A percentile compares a stretch with the other conserved stretches of the same genome.
phyloP scores from a whole-genome alignment of 2,888 invertebrate genomes.

The Machimus rusticus region DNA sequence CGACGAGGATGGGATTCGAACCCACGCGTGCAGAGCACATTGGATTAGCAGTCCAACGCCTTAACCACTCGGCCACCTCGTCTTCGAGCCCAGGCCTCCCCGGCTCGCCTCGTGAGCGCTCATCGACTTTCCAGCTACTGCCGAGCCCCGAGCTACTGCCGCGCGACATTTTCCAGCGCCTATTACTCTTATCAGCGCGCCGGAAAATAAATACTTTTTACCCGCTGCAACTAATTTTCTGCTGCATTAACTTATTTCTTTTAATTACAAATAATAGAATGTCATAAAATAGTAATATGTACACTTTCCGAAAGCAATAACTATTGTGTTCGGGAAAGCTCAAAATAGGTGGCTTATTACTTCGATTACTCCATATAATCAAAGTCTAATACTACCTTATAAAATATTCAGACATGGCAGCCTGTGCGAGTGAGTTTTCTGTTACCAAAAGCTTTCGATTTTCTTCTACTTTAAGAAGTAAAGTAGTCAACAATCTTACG shows the following conservation, averaged over 20 bases:
- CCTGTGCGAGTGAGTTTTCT: too few relatives aligned
- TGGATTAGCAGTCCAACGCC: slow-evolving; percentile 88
- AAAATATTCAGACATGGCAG: too few relatives aligned
- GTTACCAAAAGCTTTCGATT: too few relatives aligned
- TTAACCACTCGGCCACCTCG: slow-evolving; percentile 89
- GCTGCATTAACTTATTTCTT: background rate
- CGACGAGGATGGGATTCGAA: slow-evolving; percentile 87
- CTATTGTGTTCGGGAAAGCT: background rate
- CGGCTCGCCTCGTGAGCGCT: background rate
- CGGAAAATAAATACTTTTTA: too few relatives aligned
- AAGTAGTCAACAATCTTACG: too few relatives aligned
- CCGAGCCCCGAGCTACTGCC: background rate
- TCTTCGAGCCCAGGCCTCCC: slow-evolving; percentile 57
- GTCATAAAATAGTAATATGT: background rate
- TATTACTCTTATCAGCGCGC: background rate
- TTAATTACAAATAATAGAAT: background rate
- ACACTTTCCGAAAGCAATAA: background rate
- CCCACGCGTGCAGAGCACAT: slow-evolving; percentile 88
- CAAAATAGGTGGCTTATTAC: background rate
- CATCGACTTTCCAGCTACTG: background rate
- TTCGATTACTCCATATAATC: too few relatives aligned
- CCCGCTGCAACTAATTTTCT: background rate
- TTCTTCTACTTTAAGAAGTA: too few relatives aligned
- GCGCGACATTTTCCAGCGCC: background rate
- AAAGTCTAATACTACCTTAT: too few relatives aligned